Conservation (phyloP, 2,113 vertebrate genomes). For the Diphyllodes magnificus region DNA sequence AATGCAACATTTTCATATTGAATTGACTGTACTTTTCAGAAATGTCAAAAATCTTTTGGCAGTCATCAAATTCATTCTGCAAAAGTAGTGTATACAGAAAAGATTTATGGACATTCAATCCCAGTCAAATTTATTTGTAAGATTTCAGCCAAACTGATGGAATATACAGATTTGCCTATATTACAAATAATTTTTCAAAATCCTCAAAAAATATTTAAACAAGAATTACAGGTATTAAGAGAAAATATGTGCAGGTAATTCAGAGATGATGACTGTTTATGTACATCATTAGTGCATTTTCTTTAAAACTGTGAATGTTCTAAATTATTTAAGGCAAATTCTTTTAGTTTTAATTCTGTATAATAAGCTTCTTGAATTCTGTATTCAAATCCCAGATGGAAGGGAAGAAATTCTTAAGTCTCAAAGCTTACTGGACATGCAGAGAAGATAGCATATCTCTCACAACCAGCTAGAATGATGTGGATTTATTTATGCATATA, state of each 20-base stretch:
- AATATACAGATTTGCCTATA: background rate
- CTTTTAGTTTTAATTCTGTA: background rate
- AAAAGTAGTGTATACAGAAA: background rate
- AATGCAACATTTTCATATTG: background rate
- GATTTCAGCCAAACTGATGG: background rate
- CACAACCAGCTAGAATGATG: background rate
- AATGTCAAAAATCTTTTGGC: background rate
- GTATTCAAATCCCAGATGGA: background rate
- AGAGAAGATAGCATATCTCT: background rate
- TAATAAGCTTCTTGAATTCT: background rate
- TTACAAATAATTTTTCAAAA: background rate
- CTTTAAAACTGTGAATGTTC: background rate
- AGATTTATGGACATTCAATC: background rate
- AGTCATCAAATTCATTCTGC: background rate
- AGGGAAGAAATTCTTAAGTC: background rate
- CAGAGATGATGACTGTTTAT: background rate
- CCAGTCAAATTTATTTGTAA: background rate
- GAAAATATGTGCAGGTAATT: background rate
- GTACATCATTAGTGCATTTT: accelerated
- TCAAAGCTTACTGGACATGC: background rate
- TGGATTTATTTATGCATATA: background rate
- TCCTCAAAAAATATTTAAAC: background rate
- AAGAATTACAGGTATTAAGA: background rate
- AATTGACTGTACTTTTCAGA: background rate
- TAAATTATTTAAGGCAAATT: background rate